Evolutionary conservation across 2,888 invertebrate genomes (phyloP).

Genomic region (Zygothrica quintamaculata): DNA sequence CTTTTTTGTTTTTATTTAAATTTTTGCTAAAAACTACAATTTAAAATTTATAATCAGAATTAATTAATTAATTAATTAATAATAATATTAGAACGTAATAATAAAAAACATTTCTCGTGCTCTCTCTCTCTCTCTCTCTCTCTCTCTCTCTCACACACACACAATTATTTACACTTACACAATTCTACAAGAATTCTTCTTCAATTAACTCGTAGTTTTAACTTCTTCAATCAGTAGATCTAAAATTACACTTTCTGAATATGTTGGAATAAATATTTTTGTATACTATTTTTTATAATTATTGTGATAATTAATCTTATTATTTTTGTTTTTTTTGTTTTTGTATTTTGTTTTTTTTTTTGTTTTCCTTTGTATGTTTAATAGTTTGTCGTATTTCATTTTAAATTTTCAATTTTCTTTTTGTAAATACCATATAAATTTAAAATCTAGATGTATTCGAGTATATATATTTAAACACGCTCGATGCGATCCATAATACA

Average conservation of each 20-base stretch:
- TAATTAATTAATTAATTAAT: constrained; percentile 50
- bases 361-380: constrained; percentile 17
- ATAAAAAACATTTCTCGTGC: constrained; percentile 67
- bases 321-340: too few species aligned
- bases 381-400: constrained; percentile 40
- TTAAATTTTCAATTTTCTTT: constrained; percentile 2
- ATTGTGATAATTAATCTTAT: too few species aligned
- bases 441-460: background rate
- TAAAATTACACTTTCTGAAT: constrained; percentile 58
- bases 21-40: constrained; percentile 78
- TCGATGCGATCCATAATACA: background rate
- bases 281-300: constrained; percentile 36
- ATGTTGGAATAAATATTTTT: constrained; percentile 72
- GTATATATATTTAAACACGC: constrained; percentile 1
- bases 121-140: too few species aligned
- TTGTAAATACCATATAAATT: background rate
- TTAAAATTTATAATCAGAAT: constrained; percentile 76
- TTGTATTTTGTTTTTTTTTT: too few species aligned
- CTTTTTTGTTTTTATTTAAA: constrained; percentile 77
- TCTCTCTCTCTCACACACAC: too few species aligned
- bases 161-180: constrained; percentile 64
- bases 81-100: constrained; percentile 74
- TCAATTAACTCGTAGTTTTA: constrained; percentile 30
- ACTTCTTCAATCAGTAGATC: constrained; percentile 41
- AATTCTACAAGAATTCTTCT: constrained; percentile 53